phyloP scores from a whole-genome alignment of 2,113 vertebrate species.

The Passer montanus region DNA sequence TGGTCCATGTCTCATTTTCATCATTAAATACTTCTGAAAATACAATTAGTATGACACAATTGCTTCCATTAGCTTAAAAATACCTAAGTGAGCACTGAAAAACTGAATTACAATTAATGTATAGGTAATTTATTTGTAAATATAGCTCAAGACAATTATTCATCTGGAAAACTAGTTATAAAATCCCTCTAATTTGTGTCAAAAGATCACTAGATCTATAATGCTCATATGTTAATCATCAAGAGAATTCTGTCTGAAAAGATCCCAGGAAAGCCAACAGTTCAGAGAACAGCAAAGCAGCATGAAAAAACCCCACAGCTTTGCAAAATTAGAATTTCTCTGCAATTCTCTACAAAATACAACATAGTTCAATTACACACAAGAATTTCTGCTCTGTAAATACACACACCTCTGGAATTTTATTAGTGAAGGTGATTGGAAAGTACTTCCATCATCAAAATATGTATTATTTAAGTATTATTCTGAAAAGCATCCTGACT shows the following conservation, averaged over 20 bases:
- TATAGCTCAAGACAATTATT: background rate
- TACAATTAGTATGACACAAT: background rate
- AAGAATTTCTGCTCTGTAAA: background rate
- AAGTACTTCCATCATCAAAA: background rate
- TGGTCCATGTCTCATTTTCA: background rate
- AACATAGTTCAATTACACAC: rapidly evolving
- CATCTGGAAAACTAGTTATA: background rate
- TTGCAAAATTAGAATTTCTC: background rate
- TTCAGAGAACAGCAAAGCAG: background rate
- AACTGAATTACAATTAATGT: background rate
- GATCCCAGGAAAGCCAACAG: background rate
- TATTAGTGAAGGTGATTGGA: background rate
- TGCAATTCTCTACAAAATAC: background rate
- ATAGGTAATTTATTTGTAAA: background rate
- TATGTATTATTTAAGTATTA: background rate
- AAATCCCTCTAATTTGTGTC: background rate
- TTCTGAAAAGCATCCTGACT: background rate
- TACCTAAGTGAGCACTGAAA: background rate
- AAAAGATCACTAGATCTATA: background rate
- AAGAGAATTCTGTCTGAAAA: background rate
- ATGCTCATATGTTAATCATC: background rate
- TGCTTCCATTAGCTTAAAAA: background rate
- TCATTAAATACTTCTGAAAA: background rate
- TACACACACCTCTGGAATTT: background rate
- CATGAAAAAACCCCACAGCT: background rate